Percentiles rank a stretch among this genome's conserved stretches.
Conservation (phyloP, 2,888 invertebrate species). For the Ormia ochracea region DNA sequence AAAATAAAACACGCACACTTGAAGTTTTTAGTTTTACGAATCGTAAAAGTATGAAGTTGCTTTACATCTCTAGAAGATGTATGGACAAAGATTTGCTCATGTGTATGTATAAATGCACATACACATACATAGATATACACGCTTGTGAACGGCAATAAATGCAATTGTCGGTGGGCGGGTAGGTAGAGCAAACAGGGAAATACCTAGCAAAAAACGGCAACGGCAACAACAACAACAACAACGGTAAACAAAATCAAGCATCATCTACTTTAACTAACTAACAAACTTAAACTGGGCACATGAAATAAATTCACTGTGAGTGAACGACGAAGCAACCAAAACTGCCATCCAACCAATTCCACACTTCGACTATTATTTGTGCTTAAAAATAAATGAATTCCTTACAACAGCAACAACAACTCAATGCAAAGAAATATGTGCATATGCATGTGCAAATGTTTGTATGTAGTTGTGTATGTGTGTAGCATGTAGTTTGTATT, state of each 20-base stretch:
- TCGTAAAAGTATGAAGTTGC: conserved; percentile 28
- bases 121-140: conserved; percentile 12
- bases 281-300: conserved; percentile 39
- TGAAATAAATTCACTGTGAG: conserved; percentile 32
- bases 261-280: conserved; percentile 42
- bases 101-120: too few species aligned
- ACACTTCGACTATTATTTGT: conserved; percentile 41
- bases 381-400: conserved; percentile 57
- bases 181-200: background rate
- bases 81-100: conserved; percentile 23
- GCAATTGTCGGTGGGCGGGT: background rate
- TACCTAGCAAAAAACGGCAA: conserved; percentile 32
- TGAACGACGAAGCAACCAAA: background rate
- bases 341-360: conserved; percentile 10
- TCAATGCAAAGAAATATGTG: background rate
- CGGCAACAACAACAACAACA: background rate
- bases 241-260: conserved; percentile 16
- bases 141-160: background rate
- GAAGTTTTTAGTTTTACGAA: background rate
- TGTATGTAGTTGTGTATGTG: background rate
- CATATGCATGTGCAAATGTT: background rate
- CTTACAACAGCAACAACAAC: conserved; percentile 36
- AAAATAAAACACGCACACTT: conserved; percentile 20
- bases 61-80: conserved; percentile 37
- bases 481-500: background rate